A percentile compares a stretch with the other conserved stretches of the same genome.
Conservation (phyloP, 92 coral and sea anemone species). For the Umimayanthus chanpuru region DNA sequence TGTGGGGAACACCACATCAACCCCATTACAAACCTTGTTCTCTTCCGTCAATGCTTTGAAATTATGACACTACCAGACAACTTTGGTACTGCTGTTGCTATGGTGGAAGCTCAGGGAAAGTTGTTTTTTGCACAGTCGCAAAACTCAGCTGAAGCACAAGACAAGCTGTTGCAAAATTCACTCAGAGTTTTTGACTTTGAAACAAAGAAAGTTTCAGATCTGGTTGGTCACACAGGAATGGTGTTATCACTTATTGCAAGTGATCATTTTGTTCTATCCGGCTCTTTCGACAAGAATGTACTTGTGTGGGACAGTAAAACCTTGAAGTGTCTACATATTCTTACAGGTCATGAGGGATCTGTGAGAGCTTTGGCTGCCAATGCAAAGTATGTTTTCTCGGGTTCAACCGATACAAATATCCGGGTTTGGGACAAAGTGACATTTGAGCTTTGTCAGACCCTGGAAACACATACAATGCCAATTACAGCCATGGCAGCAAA, state of each 20-base stretch:
- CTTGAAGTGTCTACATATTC: slow-evolving; percentile 71
- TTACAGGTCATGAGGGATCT: slow-evolving; percentile 89
- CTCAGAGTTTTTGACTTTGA: slow-evolving; percentile 77
- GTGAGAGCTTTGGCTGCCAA: slow-evolving; percentile 75
- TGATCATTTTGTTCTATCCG: slow-evolving; percentile 68
- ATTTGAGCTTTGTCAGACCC: slow-evolving; percentile 67
- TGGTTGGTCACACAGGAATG: slow-evolving; percentile 85
- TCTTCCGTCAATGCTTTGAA: slow-evolving; percentile 63
- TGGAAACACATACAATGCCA: slow-evolving; percentile 74
- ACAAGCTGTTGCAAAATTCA: slow-evolving; percentile 61
- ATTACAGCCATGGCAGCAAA: slow-evolving; percentile 76
- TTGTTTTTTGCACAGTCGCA: slow-evolving; percentile 75
- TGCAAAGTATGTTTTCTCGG: slow-evolving; percentile 74
- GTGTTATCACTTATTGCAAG: slow-evolving; percentile 65
- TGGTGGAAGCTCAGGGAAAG: slow-evolving; percentile 69
- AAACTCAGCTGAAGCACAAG: slow-evolving; percentile 31
- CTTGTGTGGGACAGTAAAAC: slow-evolving; percentile 83
- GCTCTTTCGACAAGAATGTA: slow-evolving; percentile 86
- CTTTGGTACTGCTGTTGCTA: slow-evolving; percentile 69
- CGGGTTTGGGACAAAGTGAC: slow-evolving; percentile 82
- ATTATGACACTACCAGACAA: slow-evolving; percentile 48
- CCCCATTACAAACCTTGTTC: slow-evolving; percentile 72
- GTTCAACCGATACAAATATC: slow-evolving; percentile 75
- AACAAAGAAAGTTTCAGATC: slow-evolving; percentile 52
- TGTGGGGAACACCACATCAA: slow-evolving; percentile 57